phyloP scores from a whole-genome alignment of 92 coral and sea anemone species.

The Epizoanthus ramosus region DNA sequence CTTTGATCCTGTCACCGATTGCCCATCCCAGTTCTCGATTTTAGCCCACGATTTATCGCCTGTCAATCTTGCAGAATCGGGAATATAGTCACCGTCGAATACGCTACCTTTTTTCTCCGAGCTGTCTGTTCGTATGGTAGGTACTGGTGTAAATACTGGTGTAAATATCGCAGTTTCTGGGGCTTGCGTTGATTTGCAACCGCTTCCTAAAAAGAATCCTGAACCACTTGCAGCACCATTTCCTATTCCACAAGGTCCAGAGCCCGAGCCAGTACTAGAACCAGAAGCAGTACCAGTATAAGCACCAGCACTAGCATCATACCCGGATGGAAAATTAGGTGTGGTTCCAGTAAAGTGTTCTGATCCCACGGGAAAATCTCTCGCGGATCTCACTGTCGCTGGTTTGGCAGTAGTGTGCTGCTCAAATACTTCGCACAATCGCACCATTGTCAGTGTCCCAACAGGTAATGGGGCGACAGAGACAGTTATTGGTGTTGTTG shows the following conservation, averaged over 20 bases:
- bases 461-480: not conserved
- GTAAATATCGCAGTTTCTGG: too few species aligned
- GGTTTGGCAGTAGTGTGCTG: constrained; percentile 13
- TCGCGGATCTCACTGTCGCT: not conserved
- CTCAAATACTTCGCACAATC: constrained; percentile 1
- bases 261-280: not conserved
- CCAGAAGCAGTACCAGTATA: not conserved
- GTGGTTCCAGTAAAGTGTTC: not conserved
- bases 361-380: not conserved
- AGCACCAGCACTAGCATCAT: not conserved
- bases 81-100: not conserved
- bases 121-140: not conserved
- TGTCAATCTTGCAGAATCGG: not conserved
- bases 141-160: too few species aligned
- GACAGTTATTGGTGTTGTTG: constrained; percentile 1
- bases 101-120: not conserved
- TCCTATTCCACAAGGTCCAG: not conserved
- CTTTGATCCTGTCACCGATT: not conserved
- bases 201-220: constrained; percentile 11
- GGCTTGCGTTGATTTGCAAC: not conserved
- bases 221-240: not conserved
- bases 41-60: not conserved
- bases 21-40: not conserved
- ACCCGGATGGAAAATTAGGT: not conserved
- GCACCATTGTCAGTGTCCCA: not conserved